Evolutionary conservation across 2,797 vertebrate genomes (phyloP).

Genomic region (Alauda arvensis): DNA sequence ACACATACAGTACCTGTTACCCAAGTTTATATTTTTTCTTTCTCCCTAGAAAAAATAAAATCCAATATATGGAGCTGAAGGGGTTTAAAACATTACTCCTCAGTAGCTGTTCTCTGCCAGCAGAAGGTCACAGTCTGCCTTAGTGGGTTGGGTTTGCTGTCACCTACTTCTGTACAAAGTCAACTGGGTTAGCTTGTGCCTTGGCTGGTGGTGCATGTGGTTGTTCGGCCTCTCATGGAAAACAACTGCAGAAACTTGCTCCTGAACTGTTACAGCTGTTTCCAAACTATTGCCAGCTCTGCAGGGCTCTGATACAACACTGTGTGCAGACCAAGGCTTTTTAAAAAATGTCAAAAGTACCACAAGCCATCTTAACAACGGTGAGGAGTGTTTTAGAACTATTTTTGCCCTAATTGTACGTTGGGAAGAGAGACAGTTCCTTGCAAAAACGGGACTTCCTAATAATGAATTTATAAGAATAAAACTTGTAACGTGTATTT

Average conservation of each 20-base stretch:
- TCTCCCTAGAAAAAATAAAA: background rate
- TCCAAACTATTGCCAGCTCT: background rate
- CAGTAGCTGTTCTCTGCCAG: background rate
- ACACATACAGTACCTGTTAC: background rate
- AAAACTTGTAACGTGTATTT: constrained; percentile 30
- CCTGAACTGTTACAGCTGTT: background rate
- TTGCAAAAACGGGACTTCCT: background rate
- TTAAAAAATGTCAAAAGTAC: background rate
- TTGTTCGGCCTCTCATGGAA: background rate
- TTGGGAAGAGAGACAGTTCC: background rate
- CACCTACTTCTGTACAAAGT: background rate
- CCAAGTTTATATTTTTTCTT: background rate
- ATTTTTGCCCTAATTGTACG: background rate
- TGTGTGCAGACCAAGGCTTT: background rate
- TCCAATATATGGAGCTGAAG: background rate
- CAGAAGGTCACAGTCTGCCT: background rate
- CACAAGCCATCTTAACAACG: background rate
- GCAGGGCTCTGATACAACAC: accelerated
- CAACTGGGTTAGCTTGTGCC: background rate
- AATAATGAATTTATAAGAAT: constrained; percentile 35
- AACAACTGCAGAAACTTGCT: background rate
- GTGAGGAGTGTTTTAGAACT: background rate
- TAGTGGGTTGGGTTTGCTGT: background rate
- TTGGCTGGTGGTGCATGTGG: accelerated
- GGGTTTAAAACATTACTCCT: background rate